Base-by-base conservation (phyloP, 2,888 invertebrate species). In the Nephrotoma guestfalica region DNA sequence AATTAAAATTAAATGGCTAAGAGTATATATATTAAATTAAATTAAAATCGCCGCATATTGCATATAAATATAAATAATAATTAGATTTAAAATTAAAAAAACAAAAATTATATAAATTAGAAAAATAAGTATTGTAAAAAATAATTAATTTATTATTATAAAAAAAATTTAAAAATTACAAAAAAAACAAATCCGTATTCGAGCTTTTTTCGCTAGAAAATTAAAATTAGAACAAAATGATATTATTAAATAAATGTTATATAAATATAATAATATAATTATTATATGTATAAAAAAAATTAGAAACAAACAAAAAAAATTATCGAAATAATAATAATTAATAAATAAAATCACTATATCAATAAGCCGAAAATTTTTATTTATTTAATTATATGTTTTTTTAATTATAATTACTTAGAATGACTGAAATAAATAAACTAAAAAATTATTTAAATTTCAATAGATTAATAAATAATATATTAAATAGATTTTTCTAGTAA, bases 171-270 rank as follows among this genome's bases (percentile, higher is more conserved):
- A 84, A 41, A 84, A 41, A 41, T 41, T 5, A 84, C 4, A 84
- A 84, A 84, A 84, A 84, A 84, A 41, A 41, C 41, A 84, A 84
- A 84, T 84, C 84, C 84, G 84, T 84, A 84, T 84, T 84, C 84
- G 84, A 84, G 84, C 84, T 84, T 84, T 71, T 84, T 84, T 84
- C 84, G 84, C 84, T 84, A 84, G 84, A 84, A 84, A 84, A 84
- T 71, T 71, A 71, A 71, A 30, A 71, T 71, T 71, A 71, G 71
- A 71, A 71, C 30, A 71, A 71, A 71, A 71, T 30, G 30, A 71
- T 13, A 71, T 71, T 11, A 71, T 30, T 15, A 15, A 15, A 71
- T 71, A 71, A 71, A 71, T 71, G 71, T 71, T 71, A 57, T 57
- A 57, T 57, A 71, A 71, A 71, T 71, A 71, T 71, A 71, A 71